These are phyloP conservation scores for Scleropages formosus DNA, from an alignment of 2,797 vertebrate species.

Conservation along the genomic window DNA sequence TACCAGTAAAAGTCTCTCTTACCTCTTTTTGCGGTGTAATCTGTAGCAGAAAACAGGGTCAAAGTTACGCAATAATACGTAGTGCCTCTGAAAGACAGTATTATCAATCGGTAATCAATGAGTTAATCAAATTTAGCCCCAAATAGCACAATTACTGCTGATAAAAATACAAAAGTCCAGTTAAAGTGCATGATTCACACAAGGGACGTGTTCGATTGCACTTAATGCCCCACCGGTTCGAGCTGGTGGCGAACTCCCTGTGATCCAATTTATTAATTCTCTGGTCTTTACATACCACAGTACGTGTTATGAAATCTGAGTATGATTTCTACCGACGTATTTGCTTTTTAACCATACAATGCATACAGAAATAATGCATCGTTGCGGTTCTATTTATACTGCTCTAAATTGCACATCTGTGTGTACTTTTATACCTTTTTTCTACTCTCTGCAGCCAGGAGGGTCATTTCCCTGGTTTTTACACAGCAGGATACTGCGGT, in stretches of 20 bases:
- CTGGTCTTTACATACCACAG: too few relatives aligned
- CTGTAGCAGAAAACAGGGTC: conserved; percentile 80
- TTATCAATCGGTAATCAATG: conserved; percentile 21
- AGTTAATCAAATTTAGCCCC: conserved; percentile 26
- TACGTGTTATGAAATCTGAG: neutral
- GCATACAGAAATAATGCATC: too few relatives aligned
- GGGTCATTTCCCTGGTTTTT: neutral
- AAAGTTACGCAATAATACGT: conserved; percentile 82
- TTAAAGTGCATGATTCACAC: too few relatives aligned
- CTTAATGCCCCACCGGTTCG: too few relatives aligned
- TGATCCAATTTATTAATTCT: too few relatives aligned
- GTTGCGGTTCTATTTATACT: conserved; percentile 37
- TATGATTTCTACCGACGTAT: conserved; percentile 38
- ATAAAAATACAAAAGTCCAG: neutral
- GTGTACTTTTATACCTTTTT: conserved; percentile 34
- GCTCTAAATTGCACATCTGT: conserved; percentile 31
- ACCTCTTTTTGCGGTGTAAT: conserved; percentile 72
- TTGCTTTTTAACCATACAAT: conserved; percentile 28
- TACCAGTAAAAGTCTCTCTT: too few relatives aligned
- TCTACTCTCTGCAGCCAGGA: neutral
- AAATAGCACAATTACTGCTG: neutral
- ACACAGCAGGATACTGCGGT: conserved; percentile 42
- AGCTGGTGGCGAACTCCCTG: too few relatives aligned
- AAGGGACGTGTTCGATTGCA: too few relatives aligned
- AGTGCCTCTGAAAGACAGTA: conserved; percentile 71